A percentile compares a stretch with the other conserved stretches of the same genome.
Evolutionary conservation across 2,888 invertebrate genomes (phyloP).

Genomic region (Shargacucullia verbasci): DNA sequence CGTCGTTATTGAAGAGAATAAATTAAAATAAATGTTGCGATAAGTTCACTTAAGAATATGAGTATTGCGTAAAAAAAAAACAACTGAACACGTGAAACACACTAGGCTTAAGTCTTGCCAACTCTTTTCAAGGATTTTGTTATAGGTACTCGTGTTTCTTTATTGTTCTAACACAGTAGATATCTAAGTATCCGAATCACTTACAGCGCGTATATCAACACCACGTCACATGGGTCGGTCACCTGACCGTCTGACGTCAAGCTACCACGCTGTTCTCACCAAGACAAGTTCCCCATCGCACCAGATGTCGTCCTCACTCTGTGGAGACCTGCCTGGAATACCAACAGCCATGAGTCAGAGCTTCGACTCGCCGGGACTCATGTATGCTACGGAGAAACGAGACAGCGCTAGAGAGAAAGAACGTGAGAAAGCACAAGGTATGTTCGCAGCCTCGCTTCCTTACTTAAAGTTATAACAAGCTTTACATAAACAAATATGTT

Average conservation of each 20-base stretch:
- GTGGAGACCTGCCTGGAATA: conserved; percentile 69
- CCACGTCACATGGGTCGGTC: conserved; percentile 87
- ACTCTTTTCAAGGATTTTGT: too few relatives aligned
- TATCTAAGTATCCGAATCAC: neutral
- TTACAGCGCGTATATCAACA: conserved; percentile 74
- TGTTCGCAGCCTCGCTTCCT: conserved; percentile 10
- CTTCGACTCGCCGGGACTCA: conserved; percentile 75
- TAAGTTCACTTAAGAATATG: too few relatives aligned
- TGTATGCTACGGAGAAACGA: conserved; percentile 62
- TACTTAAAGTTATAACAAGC: too few relatives aligned
- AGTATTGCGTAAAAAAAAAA: too few relatives aligned
- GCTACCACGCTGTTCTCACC: conserved; percentile 89
- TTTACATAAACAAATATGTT: too few relatives aligned
- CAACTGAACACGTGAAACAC: too few relatives aligned
- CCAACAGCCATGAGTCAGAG: conserved; percentile 75
- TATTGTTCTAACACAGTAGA: neutral
- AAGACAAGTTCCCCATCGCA: conserved; percentile 73
- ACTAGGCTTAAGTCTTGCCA: too few relatives aligned
- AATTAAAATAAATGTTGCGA: too few relatives aligned
- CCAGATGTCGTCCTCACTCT: conserved; percentile 73
- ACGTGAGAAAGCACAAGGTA: conserved; percentile 59
- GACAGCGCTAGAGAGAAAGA: conserved; percentile 55
- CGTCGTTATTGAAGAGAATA: too few relatives aligned
- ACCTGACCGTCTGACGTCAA: conserved; percentile 92
- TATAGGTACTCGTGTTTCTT: too few relatives aligned